phyloP scores from a whole-genome alignment of 1,140 invertebrate genomes.

The Eriosoma lanigerum region DNA sequence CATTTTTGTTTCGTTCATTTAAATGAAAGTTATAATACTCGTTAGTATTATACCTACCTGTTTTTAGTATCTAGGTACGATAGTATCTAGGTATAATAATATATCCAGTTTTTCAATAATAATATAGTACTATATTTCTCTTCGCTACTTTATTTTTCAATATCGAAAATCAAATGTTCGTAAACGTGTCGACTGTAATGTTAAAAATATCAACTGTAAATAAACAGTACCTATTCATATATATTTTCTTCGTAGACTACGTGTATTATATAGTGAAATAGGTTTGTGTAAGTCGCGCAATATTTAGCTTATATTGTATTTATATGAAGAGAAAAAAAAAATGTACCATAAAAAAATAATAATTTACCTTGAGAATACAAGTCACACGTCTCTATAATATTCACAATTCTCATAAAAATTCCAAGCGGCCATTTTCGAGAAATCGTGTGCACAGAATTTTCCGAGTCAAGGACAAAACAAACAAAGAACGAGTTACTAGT shows the following conservation, averaged over 20 bases:
- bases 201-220: too few species aligned
- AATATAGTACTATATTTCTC: too few species aligned
- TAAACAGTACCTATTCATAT: too few species aligned
- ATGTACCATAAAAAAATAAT: conserved; percentile 8
- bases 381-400: not conserved
- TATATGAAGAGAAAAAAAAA: not conserved
- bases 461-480: conserved; percentile 22
- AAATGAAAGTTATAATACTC: not conserved
- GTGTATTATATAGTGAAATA: too few species aligned
- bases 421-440: not conserved
- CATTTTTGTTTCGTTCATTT: not conserved
- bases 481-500: conserved; percentile 19
- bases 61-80: too few species aligned
- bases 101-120: too few species aligned
- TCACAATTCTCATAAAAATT: conserved; percentile 29
- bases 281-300: not conserved
- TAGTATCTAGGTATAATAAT: too few species aligned
- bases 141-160: conserved; percentile 10
- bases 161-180: not conserved
- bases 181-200: too few species aligned
- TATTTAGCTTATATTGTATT: conserved; percentile 8
- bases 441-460: conserved; percentile 13
- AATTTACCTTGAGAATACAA: conserved; percentile 22
- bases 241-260: too few species aligned
- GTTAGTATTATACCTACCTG: too few species aligned